A percentile compares a stretch with the other conserved stretches of the same genome.
phyloP scores from a whole-genome alignment of 2,888 invertebrate species.

The Tetrapedia diversipes region DNA sequence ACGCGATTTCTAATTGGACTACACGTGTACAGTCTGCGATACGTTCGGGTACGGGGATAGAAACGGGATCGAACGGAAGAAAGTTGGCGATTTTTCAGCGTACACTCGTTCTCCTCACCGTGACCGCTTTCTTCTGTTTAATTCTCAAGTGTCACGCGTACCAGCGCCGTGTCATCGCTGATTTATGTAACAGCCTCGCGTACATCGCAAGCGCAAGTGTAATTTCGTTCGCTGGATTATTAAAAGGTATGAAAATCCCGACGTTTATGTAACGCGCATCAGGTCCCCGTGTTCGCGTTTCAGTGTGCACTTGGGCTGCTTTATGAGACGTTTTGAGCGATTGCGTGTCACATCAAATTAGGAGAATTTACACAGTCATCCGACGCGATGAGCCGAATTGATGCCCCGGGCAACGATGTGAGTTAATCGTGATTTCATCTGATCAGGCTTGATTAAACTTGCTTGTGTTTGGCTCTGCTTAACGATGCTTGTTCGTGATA shows the following conservation, averaged over 20 bases:
- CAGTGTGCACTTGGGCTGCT: not conserved
- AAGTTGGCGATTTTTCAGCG: constrained; percentile 35
- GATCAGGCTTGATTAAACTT: constrained; percentile 51
- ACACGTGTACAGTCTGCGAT: not conserved
- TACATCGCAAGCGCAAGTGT: no score
- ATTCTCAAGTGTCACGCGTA: constrained; percentile 14
- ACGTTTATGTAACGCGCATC: not conserved
- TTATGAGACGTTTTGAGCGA: constrained; percentile 31
- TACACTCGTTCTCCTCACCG: constrained; percentile 28
- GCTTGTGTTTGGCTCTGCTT: constrained; percentile 33
- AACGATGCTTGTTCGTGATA: constrained; percentile 43
- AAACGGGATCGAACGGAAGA: constrained; percentile 29
- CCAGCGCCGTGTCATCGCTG: not conserved
- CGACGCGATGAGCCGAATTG: constrained; percentile 37
- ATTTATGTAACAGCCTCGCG: constrained; percentile 19
- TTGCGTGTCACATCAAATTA: constrained; percentile 57
- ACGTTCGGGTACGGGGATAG: constrained; percentile 3
- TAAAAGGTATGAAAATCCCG: not conserved
- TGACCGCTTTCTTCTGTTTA: constrained; percentile 42
- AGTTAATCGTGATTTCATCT: constrained; percentile 51
- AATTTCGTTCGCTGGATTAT: no score
- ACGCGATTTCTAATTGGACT: not conserved
- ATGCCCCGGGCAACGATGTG: constrained; percentile 31
- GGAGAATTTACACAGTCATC: constrained; percentile 62
- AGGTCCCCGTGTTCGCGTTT: not conserved